Percentiles rank a stretch among this genome's conserved stretches.
phyloP scores from a whole-genome alignment of 1,140 invertebrate species.

The Harlomillsia oculata region DNA sequence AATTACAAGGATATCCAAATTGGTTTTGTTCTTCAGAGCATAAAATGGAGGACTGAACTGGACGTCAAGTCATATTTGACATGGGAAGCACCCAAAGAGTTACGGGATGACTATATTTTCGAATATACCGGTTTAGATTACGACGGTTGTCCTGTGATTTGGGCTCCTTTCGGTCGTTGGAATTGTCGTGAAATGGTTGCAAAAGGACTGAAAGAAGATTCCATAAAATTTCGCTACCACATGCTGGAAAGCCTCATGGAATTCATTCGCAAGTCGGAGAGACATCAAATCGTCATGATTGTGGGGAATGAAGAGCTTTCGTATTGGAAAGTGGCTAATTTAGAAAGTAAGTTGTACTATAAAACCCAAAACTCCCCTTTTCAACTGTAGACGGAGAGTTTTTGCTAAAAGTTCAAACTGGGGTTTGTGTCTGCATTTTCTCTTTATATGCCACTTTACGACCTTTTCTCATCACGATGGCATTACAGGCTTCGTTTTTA shows the following conservation, averaged over 20 bases:
- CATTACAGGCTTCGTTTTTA: background rate
- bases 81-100: background rate
- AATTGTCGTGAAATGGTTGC: background rate
- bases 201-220: constrained; percentile 9
- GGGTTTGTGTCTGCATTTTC: background rate
- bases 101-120: constrained; percentile 3
- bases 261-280: background rate
- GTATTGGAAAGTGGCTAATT: constrained; percentile 13
- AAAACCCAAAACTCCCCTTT: too few relatives aligned
- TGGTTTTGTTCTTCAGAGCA: too few relatives aligned
- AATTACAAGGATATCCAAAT: background rate
- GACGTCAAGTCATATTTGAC: background rate
- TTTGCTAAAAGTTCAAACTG: too few relatives aligned
- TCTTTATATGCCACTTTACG: background rate
- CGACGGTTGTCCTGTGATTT: constrained; percentile 18
- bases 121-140: constrained; percentile 6
- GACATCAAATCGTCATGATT: background rate
- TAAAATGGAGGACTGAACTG: background rate
- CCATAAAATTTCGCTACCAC: constrained; percentile 9
- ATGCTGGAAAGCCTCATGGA: constrained; percentile 6
- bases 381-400: too few relatives aligned
- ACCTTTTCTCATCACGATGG: background rate
- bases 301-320: constrained; percentile 12
- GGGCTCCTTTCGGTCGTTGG: constrained; percentile 10
- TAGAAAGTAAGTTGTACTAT: constrained; percentile 7